A percentile compares a stretch with the other conserved stretches of the same genome.
Conservation (phyloP, 2,113 vertebrate genomes). For the Taxidea taxus region DNA sequence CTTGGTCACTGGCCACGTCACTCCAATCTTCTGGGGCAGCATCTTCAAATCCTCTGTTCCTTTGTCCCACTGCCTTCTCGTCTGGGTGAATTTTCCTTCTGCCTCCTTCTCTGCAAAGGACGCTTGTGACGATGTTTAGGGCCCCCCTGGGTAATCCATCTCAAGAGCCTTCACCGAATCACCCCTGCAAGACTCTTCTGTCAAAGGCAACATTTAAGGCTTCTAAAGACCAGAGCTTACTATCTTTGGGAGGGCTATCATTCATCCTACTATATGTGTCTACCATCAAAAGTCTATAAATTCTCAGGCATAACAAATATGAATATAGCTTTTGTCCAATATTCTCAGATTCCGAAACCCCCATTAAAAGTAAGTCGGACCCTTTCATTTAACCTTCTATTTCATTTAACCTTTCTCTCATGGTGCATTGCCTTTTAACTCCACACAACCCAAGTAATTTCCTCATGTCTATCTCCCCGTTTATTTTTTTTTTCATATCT, state of each 20-base stretch:
- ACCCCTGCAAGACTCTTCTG: neutral
- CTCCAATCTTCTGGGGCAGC: neutral
- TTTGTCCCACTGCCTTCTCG: too few relatives aligned
- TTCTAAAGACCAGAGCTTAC: neutral
- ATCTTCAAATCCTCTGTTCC: neutral
- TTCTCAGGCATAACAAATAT: neutral
- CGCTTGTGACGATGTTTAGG: neutral
- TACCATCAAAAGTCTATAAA: neutral
- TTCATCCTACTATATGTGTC: neutral
- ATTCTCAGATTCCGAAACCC: neutral
- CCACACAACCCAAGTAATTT: neutral
- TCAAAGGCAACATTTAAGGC: neutral
- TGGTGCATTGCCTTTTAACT: neutral
- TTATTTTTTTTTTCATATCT: neutral
- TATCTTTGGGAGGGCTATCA: neutral
- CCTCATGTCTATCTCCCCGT: neutral
- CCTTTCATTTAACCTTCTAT: neutral
- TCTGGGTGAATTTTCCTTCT: too few relatives aligned
- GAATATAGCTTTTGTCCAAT: neutral
- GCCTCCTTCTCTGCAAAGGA: neutral
- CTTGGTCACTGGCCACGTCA: fast-evolving
- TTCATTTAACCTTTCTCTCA: neutral
- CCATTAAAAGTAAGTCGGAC: neutral
- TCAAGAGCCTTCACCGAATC: neutral
- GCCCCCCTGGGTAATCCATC: neutral